phyloP scores from a whole-genome alignment of 2,113 vertebrate species.

The Carassius auratus region DNA sequence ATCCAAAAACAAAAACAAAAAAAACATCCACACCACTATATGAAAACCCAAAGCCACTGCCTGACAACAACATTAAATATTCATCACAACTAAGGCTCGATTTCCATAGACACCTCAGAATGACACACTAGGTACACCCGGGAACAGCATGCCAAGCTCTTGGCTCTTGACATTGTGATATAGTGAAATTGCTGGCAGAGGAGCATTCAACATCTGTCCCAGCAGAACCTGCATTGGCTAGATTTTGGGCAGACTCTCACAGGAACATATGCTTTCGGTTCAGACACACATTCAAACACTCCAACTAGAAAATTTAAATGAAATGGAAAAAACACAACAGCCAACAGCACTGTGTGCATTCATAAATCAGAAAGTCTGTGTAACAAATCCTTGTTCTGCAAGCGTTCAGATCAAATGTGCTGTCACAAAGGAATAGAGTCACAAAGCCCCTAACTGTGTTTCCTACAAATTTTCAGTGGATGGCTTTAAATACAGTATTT shows the following conservation, averaged over 20 bases:
- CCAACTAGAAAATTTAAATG: constrained; percentile 27
- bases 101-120: constrained; percentile 24
- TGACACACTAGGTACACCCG: constrained; percentile 27
- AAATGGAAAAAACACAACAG: neutral
- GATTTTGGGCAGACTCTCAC: constrained; percentile 9
- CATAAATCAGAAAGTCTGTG: neutral
- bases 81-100: constrained; percentile 21
- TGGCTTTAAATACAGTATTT: neutral
- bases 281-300: constrained; percentile 32
- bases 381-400: neutral
- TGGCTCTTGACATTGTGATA: constrained; percentile 8
- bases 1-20: neutral
- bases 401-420: constrained; percentile 19
- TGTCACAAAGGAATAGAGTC: neutral
- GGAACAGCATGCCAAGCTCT: constrained; percentile 22
- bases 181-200: neutral
- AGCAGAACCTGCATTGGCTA: neutral
- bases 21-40: neutral
- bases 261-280: constrained; percentile 36
- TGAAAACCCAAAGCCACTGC: neutral
- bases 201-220: constrained; percentile 26
- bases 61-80: constrained; percentile 36
- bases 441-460: neutral
- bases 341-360: neutral
- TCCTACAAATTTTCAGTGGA: neutral